Base-by-base conservation (phyloP, 2,113 vertebrate species). In the Sorex fumeus region DNA sequence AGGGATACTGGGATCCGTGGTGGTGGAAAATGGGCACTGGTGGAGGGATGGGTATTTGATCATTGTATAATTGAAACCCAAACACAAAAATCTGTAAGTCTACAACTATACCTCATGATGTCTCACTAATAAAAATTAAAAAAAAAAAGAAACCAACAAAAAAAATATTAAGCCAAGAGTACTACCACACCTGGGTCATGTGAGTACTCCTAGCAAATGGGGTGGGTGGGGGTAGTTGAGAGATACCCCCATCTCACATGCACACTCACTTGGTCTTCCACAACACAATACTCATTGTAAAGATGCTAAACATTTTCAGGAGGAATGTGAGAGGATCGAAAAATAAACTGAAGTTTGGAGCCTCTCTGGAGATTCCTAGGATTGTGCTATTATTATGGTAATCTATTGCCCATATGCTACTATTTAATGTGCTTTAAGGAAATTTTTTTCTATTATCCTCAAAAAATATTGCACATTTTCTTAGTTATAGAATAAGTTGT, bases 401-500 rank as follows among this genome's bases (percentile, higher is more conserved):
- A 6, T 32, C 76, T 40, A 16, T 36, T 82, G 43, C 19, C 30
- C 32, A 72, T 18, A 53, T 7, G 79, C 15, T 74, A 76, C 30
- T 80, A 43, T 34, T 74, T 80, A 87, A 43, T 78, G 43, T 77
- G 43, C 28, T 82, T 85, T 32, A 4, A 3, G 77, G 1, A 25
- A 36, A 11, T 21, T 25, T 25, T 69, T 43, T 78, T 30, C 74
- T 84, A 91, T 79, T 89, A 57, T 89, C 69, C 69, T 83, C 45
- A 69, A 88, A 94, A 64, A 80, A 43, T 64, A 78, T 67, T 0
- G 15, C 10, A 45, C 67, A 30, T 90, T 87, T 83, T 77, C 28
- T 88, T 57, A 84, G 47, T 78, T 76, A 19, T n/a, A 93, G 67
- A 69, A 67, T 60, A 89, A 84, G 66, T 8, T 87, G 90, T 91